These are phyloP conservation scores for Prietella phreatophila DNA, from an alignment of 2,113 vertebrate species.

Conservation along the genomic window DNA sequence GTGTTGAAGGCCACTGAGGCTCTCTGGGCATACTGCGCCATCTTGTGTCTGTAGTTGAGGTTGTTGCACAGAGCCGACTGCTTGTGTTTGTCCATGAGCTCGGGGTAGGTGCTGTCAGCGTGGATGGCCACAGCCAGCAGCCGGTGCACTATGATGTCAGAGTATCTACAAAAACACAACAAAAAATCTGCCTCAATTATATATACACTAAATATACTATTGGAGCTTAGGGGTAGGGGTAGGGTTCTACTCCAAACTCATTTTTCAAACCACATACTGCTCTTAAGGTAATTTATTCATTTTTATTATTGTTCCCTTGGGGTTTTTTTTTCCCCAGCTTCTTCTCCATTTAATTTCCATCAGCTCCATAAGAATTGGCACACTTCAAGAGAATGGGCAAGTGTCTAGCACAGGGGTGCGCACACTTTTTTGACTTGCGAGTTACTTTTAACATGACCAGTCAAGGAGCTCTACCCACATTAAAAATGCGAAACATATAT, in stretches of 20 bases:
- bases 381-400: neutral
- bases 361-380: neutral
- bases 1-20: slow-evolving; percentile 96
- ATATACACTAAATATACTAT: neutral
- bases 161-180: slow-evolving; percentile 73
- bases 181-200: neutral
- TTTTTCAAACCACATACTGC: neutral
- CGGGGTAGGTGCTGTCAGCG: slow-evolving; percentile 89
- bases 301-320: no score
- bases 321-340: neutral
- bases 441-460: no score
- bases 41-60: slow-evolving; percentile 96
- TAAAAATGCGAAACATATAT: no score
- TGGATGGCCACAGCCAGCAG: slow-evolving; percentile 88
- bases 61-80: slow-evolving; percentile 88
- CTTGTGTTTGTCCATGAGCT: slow-evolving; percentile 92
- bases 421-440: no score
- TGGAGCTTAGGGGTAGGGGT: no score
- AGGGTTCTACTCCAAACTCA: neutral
- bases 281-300: neutral
- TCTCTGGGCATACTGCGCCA: slow-evolving; percentile 95
- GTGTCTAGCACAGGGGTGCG: no score
- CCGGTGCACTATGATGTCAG: slow-evolving; percentile 94
- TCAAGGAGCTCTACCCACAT: no score
- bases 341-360: neutral